Evolutionary conservation across 1,140 invertebrate genomes (phyloP), one percentile per base, ranked within the genome.

Genomic region (Schlechtendalia chinensis): DNA sequence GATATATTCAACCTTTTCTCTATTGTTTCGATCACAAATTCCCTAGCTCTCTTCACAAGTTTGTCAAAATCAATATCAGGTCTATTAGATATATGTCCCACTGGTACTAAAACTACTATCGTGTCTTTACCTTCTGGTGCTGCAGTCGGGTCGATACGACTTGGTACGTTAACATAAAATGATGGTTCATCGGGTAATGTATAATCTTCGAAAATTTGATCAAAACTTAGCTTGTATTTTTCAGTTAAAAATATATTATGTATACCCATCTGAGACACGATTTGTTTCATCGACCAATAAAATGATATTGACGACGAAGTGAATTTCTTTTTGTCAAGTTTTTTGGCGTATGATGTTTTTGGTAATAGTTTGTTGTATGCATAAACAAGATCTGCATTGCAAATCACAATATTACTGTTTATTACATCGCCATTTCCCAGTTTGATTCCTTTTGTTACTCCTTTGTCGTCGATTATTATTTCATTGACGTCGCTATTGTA

Each of bases 321-420:
- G 0, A 77, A 56, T 24, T 61, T 54, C 22, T 77, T 22, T 77
- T 61, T 77, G 5, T 56, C 74, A 8, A 77, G 74, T 27, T 27
- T 77, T 47, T n/a, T 5, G 24, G 74, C 74, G 32, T 77, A 77
- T 6, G n/a, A 17, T 0, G 74, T 77, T 47, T 77, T 77, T 22
- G 74, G 75, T n/a, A 79, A 27, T 12, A 79, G 58, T 11, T 79
- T 79, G 22, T 79, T 79, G 75, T 79, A 79, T 22, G 75, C 75
- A 14, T 79, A 79, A 29, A 79, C 16, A 4, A 79, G 39, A 50
- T 79, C 75, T 12, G 75, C 75, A n/a, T 79, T 79, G 29, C 75
- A 79, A 53, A 79, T 79, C 17, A 79, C 75, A 47, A 79, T 63
- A 5, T 79, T 58, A 19, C 75, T 63, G 24, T 79, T 61, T 8